Conservation (phyloP, 2,888 invertebrate species). For the Acanthacorydalis orientalis region DNA sequence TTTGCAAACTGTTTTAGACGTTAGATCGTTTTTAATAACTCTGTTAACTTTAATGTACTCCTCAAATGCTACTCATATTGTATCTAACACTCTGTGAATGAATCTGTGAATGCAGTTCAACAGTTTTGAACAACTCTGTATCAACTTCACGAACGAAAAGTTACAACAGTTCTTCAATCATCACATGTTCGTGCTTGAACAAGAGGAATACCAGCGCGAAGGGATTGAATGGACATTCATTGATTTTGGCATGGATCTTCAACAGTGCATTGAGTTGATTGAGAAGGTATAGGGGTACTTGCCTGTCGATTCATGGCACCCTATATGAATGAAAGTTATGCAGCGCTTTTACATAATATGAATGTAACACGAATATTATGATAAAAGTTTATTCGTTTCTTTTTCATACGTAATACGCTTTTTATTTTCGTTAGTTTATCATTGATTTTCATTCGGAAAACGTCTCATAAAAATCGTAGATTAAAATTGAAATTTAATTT, state of each 20-base stretch:
- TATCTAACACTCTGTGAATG: background rate
- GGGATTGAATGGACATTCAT: conserved; percentile 87
- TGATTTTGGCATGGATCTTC: conserved; percentile 85
- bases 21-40: background rate
- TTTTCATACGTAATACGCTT: no score
- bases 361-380: no score
- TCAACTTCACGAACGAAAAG: conserved; percentile 89
- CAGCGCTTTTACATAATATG: no score
- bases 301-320: conserved; percentile 10
- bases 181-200: conserved; percentile 87
- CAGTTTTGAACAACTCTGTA: conserved; percentile 86
- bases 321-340: conserved; percentile 3
- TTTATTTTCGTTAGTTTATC: no score
- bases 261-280: conserved; percentile 64
- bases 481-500: no score
- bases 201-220: conserved; percentile 82
- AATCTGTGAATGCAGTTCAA: conserved; percentile 41
- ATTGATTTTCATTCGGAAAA: no score
- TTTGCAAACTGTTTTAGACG: background rate
- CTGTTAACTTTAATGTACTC: background rate
- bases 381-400: no score
- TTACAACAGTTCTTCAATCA: conserved; percentile 91
- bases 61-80: background rate
- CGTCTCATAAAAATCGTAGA: no score
- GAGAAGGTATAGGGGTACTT: conserved; percentile 47